A percentile compares a stretch with the other conserved stretches of the same genome.
phyloP scores from a whole-genome alignment of 2,797 vertebrate genomes.

The Chelonia mydas region DNA sequence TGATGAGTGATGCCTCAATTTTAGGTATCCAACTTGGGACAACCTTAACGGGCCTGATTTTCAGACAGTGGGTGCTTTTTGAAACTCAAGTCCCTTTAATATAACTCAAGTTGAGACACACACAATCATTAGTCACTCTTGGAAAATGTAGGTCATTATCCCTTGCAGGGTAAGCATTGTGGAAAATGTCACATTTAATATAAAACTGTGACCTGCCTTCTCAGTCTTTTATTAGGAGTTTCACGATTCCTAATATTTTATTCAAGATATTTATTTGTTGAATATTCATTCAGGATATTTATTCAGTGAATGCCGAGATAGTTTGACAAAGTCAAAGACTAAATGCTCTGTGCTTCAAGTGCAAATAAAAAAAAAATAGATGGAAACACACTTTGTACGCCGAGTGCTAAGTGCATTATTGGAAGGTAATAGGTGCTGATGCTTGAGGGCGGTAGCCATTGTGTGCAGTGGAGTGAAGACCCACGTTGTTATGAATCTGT shows the following conservation, averaged over 20 bases:
- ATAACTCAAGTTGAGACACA: conserved; percentile 38
- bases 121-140: conserved; percentile 47
- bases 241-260: conserved; percentile 64
- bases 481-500: conserved; percentile 49
- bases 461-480: background rate
- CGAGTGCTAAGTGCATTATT: conserved; percentile 39
- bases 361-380: conserved; percentile 18
- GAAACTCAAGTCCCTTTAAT: conserved; percentile 51
- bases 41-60: background rate
- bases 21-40: background rate
- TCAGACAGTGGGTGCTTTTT: conserved; percentile 19
- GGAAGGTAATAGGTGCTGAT: conserved; percentile 18
- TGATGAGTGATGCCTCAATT: background rate
- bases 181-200: conserved; percentile 67
- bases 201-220: conserved; percentile 51
- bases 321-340: conserved; percentile 69
- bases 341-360: conserved; percentile 55
- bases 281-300: conserved; percentile 64
- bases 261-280: conserved; percentile 60
- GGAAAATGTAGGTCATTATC: conserved; percentile 60
- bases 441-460: background rate
- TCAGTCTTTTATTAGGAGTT: conserved; percentile 18
- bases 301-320: conserved; percentile 57
- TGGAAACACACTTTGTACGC: conserved; percentile 39
- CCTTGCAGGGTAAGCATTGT: conserved; percentile 51